Evolutionary conservation across 2,113 vertebrate species (phyloP).

Genomic region (Poeciliopsis prolifica): DNA sequence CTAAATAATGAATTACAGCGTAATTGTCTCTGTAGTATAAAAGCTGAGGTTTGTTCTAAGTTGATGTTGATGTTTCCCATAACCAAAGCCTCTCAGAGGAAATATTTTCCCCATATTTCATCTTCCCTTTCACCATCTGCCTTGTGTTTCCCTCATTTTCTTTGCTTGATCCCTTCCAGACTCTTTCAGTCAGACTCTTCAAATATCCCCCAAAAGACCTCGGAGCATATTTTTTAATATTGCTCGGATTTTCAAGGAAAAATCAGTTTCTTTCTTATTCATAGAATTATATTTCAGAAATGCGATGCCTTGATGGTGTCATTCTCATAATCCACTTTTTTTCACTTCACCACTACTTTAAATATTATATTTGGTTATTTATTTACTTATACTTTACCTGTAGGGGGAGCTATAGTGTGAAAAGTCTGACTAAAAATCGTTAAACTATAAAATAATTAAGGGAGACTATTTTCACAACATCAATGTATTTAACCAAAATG

Average conservation of each 20-base stretch:
- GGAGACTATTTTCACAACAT: too few relatives aligned
- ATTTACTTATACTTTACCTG: neutral
- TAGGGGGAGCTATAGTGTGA: neutral
- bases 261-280: neutral
- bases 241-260: neutral
- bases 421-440: neutral
- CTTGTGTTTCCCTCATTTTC: neutral
- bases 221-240: neutral
- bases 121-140: constrained; percentile 19
- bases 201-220: neutral
- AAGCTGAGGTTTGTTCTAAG: constrained; percentile 3
- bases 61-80: constrained; percentile 15
- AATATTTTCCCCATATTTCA: constrained; percentile 1
- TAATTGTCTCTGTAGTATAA: neutral
- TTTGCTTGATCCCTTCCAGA: neutral
- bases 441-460: too few relatives aligned
- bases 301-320: neutral
- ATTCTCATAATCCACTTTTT: neutral
- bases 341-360: neutral
- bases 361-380: neutral
- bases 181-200: neutral
- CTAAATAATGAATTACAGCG: constrained; percentile 11
- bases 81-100: constrained; percentile 2
- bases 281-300: neutral
- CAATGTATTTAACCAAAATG: too few relatives aligned